Conservation (phyloP, 2,113 vertebrate genomes). For the Notothenia rossii region DNA sequence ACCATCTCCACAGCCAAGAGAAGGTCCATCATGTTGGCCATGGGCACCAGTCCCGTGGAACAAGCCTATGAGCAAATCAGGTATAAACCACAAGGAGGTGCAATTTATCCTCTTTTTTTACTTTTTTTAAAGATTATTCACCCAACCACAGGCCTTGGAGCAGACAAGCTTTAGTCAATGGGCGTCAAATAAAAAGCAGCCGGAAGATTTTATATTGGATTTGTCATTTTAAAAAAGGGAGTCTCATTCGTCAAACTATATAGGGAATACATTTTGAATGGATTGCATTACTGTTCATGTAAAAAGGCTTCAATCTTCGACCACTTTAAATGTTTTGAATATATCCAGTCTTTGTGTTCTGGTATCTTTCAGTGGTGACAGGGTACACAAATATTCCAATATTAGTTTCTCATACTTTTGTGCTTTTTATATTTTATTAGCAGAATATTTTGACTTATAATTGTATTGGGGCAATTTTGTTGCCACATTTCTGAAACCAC, state of each 20-base stretch:
- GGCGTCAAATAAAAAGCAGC: conserved; percentile 31
- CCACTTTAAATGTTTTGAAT: conserved; percentile 4
- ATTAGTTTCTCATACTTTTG: neutral
- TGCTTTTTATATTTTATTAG: too few species aligned
- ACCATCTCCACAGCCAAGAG: conserved; percentile 85
- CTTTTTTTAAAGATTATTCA: conserved; percentile 6
- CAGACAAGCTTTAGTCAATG: conserved; percentile 17
- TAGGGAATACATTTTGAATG: conserved; percentile 27
- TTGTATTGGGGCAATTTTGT: too few species aligned
- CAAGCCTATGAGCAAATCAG: conserved; percentile 84
- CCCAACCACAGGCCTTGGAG: conserved; percentile 9
- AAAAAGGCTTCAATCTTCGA: conserved; percentile 14
- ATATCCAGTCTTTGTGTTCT: neutral
- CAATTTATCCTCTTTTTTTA: conserved; percentile 74
- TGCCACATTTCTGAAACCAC: neutral
- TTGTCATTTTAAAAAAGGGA: conserved; percentile 36
- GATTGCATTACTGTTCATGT: conserved; percentile 22
- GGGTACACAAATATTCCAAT: conserved; percentile 9
- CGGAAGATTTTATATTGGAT: conserved; percentile 45
- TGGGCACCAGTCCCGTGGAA: conserved; percentile 77
- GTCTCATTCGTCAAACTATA: conserved; percentile 36
- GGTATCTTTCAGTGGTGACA: neutral
- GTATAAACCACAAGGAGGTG: conserved; percentile 82
- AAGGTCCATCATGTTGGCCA: conserved; percentile 83
- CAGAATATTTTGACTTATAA: too few species aligned